Conservation (phyloP, 2,888 invertebrate genomes). For the Mythimna impura region DNA sequence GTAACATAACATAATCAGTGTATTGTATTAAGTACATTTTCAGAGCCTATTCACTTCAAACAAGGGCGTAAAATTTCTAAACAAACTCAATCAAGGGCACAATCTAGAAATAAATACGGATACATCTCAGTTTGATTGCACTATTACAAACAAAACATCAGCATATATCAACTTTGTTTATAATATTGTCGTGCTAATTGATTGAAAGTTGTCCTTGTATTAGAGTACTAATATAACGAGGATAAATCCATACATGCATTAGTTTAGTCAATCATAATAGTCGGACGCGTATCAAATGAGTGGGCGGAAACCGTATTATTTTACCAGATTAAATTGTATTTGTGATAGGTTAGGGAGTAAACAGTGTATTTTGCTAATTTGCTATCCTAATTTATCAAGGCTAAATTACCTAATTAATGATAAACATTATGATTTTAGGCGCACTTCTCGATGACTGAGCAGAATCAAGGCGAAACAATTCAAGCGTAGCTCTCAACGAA, state of each 20-base stretch:
- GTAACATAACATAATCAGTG: no score
- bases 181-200: not conserved
- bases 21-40: no score
- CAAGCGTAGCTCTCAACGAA: not conserved
- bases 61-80: no score
- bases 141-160: not conserved
- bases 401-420: slow-evolving; percentile 8
- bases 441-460: not conserved
- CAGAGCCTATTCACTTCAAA: not conserved
- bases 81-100: not conserved
- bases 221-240: not conserved
- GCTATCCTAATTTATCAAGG: not conserved
- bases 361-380: not conserved
- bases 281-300: slow-evolving; percentile 40
- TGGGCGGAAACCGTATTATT: slow-evolving; percentile 59
- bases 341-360: not conserved
- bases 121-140: not conserved
- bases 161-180: not conserved
- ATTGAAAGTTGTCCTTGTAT: not conserved
- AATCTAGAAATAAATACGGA: not conserved
- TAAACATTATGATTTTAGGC: not conserved
- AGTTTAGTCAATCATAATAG: slow-evolving; percentile 5
- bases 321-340: slow-evolving; percentile 13
- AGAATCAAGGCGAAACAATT: not conserved
- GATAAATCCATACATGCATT: slow-evolving; percentile 9